A percentile compares a stretch with the other conserved stretches of the same genome.
phyloP scores from a whole-genome alignment of 2,888 invertebrate genomes.

The Zygothrica quintamaculata region DNA sequence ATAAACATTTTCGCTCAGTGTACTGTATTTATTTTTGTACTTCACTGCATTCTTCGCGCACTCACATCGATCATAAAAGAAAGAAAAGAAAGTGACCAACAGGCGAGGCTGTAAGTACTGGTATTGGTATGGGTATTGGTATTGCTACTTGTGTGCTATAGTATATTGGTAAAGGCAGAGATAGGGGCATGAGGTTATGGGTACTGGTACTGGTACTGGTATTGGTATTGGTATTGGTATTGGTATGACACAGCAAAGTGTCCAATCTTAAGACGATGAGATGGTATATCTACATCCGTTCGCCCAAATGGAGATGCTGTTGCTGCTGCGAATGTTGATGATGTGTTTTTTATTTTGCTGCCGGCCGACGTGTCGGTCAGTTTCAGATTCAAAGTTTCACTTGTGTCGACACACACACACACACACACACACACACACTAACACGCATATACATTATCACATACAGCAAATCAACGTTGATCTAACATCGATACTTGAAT shows the following conservation, averaged over 20 bases:
- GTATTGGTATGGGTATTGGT: conserved; percentile 43
- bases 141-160: conserved; percentile 9
- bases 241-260: conserved; percentile 60
- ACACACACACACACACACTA: neutral
- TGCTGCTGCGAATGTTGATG: conserved; percentile 17
- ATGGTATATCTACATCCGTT: conserved; percentile 56
- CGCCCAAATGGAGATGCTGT: conserved; percentile 26
- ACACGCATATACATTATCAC: no score
- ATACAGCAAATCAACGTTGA: conserved; percentile 42
- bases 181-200: neutral
- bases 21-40: conserved; percentile 33
- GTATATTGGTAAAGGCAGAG: conserved; percentile 3
- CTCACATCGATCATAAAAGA: conserved; percentile 61
- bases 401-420: conserved; percentile 34
- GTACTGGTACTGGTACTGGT: neutral
- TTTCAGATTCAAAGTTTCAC: conserved; percentile 49
- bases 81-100: conserved; percentile 74
- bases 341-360: conserved; percentile 15
- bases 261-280: conserved; percentile 22
- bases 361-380: conserved; percentile 40
- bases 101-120: conserved; percentile 37
- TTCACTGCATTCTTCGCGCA: conserved; percentile 51
- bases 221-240: no score
- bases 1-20: conserved; percentile 35
- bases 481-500: conserved; percentile 37